A percentile compares a stretch with the other conserved stretches of the same genome.
Conservation (phyloP, 1,140 invertebrate species). For the Anthonomus grandis region DNA sequence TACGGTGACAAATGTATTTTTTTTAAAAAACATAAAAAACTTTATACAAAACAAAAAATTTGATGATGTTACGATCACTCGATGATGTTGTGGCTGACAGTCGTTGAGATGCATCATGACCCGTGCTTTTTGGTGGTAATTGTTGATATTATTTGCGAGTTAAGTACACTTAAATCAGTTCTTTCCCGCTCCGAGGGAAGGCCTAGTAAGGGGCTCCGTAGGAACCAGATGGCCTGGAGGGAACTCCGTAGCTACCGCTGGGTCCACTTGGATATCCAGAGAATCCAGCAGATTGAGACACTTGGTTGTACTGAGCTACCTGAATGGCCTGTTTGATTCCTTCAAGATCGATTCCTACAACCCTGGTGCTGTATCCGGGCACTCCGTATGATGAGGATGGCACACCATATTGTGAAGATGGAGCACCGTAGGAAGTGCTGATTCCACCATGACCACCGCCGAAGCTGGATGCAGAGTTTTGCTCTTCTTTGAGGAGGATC, state of each 20-base stretch:
- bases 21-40: conserved; percentile 49
- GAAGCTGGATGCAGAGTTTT: conserved; percentile 54
- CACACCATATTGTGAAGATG: conserved; percentile 60
- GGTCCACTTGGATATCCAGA: conserved; percentile 57
- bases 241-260: conserved; percentile 39
- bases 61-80: conserved; percentile 35
- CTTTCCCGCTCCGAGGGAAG: conserved; percentile 30
- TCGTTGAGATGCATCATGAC: conserved; percentile 47
- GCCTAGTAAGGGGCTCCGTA: conserved; percentile 57
- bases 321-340: conserved; percentile 73
- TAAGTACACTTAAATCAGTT: conserved; percentile 41
- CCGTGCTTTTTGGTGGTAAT: conserved; percentile 43
- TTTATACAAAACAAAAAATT: conserved; percentile 48
- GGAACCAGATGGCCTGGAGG: conserved; percentile 53
- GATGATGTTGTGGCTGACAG: conserved; percentile 33
- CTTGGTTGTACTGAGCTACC: conserved; percentile 67
- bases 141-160: too few species aligned
- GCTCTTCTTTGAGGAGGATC: conserved; percentile 76
- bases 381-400: conserved; percentile 59
- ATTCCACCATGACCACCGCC: conserved; percentile 46
- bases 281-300: conserved; percentile 46
- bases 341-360: conserved; percentile 72
- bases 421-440: conserved; percentile 54
- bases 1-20: conserved; percentile 53
- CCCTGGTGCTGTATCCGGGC: conserved; percentile 56